These are phyloP conservation scores for Hippocampus mohnikei DNA, from an alignment of 2,113 vertebrate species.

Conservation along the genomic window DNA sequence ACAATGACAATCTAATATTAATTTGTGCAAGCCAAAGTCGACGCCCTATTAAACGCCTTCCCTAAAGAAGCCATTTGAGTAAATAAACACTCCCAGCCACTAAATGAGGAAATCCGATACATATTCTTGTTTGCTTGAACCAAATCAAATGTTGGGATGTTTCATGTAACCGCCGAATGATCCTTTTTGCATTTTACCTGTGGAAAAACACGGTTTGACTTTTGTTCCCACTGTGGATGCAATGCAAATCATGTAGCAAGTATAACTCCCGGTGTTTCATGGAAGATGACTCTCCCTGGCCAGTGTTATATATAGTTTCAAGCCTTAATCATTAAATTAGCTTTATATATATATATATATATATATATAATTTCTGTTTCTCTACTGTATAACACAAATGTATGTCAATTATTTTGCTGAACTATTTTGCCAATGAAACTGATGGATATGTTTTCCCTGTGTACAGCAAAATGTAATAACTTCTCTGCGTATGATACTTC, in stretches of 20 bases:
- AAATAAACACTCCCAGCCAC: background rate
- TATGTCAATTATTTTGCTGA: conserved; percentile 70
- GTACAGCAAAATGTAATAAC: conserved; percentile 66
- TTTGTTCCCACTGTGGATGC: background rate
- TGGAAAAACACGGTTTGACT: background rate
- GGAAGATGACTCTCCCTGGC: conserved; percentile 50
- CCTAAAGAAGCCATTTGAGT: background rate
- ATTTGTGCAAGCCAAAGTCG: no score
- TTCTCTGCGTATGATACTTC: conserved; percentile 75
- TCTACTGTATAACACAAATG: conserved; percentile 36
- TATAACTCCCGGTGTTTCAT: conserved; percentile 49
- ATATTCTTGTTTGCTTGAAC: background rate
- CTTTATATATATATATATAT: conserved; percentile 27
- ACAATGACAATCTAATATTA: no score
- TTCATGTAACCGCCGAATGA: conserved; percentile 38
- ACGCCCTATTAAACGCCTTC: background rate
- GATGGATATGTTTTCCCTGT: conserved; percentile 60
- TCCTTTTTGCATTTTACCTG: background rate
- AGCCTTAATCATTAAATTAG: conserved; percentile 64
- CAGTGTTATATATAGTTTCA: conserved; percentile 62
- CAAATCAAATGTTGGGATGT: conserved; percentile 15
- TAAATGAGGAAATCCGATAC: background rate
- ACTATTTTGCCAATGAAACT: conserved; percentile 68
- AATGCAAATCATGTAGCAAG: conserved; percentile 66
- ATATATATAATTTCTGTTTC: background rate